A percentile compares a stretch with the other conserved stretches of the same genome.
These are phyloP conservation scores for Armadillidium nasatum DNA, from an alignment of 1,140 invertebrate species.

Conservation along the genomic window DNA sequence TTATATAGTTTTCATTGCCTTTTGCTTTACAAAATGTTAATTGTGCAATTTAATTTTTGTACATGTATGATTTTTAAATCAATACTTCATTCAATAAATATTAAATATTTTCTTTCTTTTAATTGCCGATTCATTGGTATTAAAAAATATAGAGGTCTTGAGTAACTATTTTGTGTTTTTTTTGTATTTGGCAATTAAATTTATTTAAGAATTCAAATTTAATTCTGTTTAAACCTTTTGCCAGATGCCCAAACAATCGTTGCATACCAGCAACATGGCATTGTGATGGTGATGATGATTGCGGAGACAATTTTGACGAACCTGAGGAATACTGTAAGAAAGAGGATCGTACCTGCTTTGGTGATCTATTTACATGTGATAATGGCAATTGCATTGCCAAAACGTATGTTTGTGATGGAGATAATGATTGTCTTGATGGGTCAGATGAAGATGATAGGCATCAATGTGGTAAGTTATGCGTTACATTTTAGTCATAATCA, in stretches of 20 bases:
- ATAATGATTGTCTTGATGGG: slow-evolving; percentile 89
- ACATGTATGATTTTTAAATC: too few species aligned
- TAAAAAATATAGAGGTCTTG: too few species aligned
- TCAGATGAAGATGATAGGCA: slow-evolving; percentile 86
- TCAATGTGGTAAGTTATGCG: slow-evolving; percentile 70
- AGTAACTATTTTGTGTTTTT: too few species aligned
- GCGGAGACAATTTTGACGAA: slow-evolving; percentile 82
- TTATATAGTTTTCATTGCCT: too few species aligned
- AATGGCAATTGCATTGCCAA: slow-evolving; percentile 88
- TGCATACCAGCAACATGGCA: slow-evolving; percentile 80
- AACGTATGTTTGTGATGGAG: slow-evolving; percentile 95
- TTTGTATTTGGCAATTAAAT: too few species aligned
- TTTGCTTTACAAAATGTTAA: too few species aligned
- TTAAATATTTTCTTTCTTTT: too few species aligned
- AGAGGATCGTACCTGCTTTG: slow-evolving; percentile 90
- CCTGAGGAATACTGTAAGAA: slow-evolving; percentile 71
- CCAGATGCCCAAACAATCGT: slow-evolving; percentile 47
- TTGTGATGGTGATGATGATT: slow-evolving; percentile 85
- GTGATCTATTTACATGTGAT: slow-evolving; percentile 90
- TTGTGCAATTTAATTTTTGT: too few species aligned
- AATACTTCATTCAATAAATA: too few species aligned
- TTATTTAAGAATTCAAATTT: too few species aligned
- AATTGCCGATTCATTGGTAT: too few species aligned
- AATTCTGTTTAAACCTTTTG: slow-evolving; percentile 8
- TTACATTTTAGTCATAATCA: too few species aligned